Evolutionary conservation across 2,888 invertebrate genomes (phyloP).

Genomic region (Argyresthia goedartella): DNA sequence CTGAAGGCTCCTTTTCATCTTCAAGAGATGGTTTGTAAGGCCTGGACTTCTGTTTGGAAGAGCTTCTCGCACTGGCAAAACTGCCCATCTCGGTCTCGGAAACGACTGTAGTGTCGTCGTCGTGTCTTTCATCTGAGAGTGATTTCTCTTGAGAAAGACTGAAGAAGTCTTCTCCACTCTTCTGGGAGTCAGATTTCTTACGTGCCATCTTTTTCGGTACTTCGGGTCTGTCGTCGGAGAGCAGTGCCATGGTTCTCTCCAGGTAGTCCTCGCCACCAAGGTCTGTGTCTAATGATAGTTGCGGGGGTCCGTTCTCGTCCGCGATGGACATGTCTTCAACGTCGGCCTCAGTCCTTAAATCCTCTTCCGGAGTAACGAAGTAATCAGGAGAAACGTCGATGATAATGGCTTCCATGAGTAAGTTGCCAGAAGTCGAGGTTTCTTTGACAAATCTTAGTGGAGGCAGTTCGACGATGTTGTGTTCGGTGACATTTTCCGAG

Average conservation of each 20-base stretch:
- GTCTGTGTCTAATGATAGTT: constrained; percentile 63
- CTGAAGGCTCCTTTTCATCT: constrained; percentile 41
- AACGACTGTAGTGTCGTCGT: constrained; percentile 69
- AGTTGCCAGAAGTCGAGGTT: constrained; percentile 88
- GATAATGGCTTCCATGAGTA: constrained; percentile 91
- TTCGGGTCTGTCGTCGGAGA: constrained; percentile 66
- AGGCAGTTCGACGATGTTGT: constrained; percentile 88
- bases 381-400: constrained; percentile 91
- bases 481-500: constrained; percentile 88
- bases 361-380: constrained; percentile 83
- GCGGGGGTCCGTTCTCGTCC: constrained; percentile 73
- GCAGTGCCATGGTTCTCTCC: constrained; percentile 53
- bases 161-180: constrained; percentile 74
- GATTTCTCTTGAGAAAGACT: constrained; percentile 75
- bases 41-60: constrained; percentile 52
- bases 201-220: constrained; percentile 71
- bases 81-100: constrained; percentile 75
- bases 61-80: constrained; percentile 77
- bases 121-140: constrained; percentile 70
- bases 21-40: constrained; percentile 37
- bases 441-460: constrained; percentile 91
- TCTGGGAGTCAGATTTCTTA: constrained; percentile 75
- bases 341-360: constrained; percentile 87
- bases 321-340: constrained; percentile 87
- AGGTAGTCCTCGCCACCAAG: constrained; percentile 67